Percentiles rank a stretch among this genome's conserved stretches.
phyloP scores from a whole-genome alignment of 2,113 vertebrate species.

The Muntiacus reevesi region DNA sequence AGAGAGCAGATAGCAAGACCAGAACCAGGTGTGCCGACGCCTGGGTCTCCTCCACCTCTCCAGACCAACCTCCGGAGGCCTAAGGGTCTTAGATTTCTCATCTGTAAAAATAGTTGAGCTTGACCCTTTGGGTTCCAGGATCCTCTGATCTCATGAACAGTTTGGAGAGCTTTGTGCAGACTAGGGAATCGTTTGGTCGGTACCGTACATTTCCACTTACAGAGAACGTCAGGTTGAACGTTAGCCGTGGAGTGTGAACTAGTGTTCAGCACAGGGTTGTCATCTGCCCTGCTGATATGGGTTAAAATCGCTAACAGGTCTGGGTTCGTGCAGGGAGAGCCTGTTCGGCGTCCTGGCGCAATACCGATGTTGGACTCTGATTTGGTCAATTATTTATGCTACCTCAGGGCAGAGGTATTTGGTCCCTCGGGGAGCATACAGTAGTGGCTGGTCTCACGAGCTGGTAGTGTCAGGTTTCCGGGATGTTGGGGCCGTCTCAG shows the following conservation, averaged over 20 bases:
- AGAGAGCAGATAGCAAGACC: background rate
- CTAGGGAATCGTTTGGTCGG: background rate
- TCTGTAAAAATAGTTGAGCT: background rate
- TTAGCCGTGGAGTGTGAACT: background rate
- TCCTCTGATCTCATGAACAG: background rate
- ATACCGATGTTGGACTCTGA: background rate
- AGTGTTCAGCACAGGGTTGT: background rate
- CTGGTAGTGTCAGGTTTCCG: conserved; percentile 53
- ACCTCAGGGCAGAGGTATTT: conserved; percentile 51
- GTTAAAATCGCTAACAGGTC: background rate
- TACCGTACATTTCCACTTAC: background rate
- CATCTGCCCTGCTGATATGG: background rate
- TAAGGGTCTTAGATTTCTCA: background rate
- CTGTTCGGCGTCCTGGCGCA: background rate
- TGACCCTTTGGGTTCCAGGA: background rate
- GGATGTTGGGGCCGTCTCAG: conserved; percentile 24
- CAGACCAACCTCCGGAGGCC: background rate
- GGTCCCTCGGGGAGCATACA: conserved; percentile 33
- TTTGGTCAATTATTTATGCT: conserved; percentile 54
- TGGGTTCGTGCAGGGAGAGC: background rate
- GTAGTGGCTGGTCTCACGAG: background rate
- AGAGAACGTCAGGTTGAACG: background rate
- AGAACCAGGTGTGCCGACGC: background rate
- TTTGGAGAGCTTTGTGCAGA: background rate
- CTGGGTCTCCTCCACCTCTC: background rate